phyloP scores from a whole-genome alignment of 2,888 invertebrate genomes.

The Phragmatobia fuliginosa region DNA sequence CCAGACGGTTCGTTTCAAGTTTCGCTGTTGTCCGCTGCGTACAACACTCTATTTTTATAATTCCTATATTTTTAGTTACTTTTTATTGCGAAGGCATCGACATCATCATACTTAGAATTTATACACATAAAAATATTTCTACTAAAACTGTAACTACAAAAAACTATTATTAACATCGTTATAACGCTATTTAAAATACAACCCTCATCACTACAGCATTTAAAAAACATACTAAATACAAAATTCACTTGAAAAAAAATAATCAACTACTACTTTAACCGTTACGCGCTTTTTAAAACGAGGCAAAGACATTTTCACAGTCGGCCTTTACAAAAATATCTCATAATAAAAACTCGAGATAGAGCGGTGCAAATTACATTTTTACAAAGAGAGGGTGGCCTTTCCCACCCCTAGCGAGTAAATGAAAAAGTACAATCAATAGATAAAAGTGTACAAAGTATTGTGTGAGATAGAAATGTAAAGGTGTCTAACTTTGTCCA shows the following conservation, averaged over 20 bases:
- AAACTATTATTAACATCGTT: not conserved
- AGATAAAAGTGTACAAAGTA: slow-evolving; percentile 11
- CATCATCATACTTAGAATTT: too few relatives aligned
- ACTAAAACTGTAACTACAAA: not conserved
- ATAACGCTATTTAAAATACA: not conserved
- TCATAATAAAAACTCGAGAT: slow-evolving; percentile 21
- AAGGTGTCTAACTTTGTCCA: slow-evolving; percentile 15
- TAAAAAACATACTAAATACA: slow-evolving; percentile 3
- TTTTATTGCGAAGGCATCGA: too few relatives aligned
- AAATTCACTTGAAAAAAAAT: not conserved
- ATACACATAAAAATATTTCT: too few relatives aligned
- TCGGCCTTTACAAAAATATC: slow-evolving; percentile 18
- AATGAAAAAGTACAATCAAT: slow-evolving; percentile 55
- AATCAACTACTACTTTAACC: slow-evolving; percentile 8
- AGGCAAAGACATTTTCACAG: slow-evolving; percentile 16
- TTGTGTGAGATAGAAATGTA: slow-evolving; percentile 15
- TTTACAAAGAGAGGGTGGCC: slow-evolving; percentile 35
- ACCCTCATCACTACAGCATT: not conserved
- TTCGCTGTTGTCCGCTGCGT: too few relatives aligned
- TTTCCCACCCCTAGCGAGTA: slow-evolving; percentile 38
- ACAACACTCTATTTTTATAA: too few relatives aligned
- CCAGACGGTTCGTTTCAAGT: too few relatives aligned
- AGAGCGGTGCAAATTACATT: slow-evolving; percentile 34
- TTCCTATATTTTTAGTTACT: too few relatives aligned
- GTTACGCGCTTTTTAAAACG: slow-evolving; percentile 7